These are phyloP conservation scores for Tribolium freemani DNA, from an alignment of 2,888 invertebrate species.

Conservation along the genomic window DNA sequence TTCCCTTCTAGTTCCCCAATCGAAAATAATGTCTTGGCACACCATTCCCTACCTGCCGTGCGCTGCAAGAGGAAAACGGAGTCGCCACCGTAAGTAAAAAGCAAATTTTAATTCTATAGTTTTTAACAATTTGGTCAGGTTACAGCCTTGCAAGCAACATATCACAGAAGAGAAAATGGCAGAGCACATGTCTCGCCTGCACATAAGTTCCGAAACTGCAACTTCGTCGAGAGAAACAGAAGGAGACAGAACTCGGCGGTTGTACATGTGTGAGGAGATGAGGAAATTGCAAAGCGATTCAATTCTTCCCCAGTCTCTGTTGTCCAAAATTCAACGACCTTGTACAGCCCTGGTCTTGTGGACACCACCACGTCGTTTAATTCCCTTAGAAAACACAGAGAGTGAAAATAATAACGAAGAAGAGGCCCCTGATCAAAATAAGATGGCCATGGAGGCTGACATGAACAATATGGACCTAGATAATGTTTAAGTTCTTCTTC, in stretches of 20 bases:
- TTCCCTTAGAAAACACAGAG: constrained; percentile 60
- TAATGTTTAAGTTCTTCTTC: constrained; percentile 33
- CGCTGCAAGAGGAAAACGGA: constrained; percentile 64
- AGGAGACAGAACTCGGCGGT: constrained; percentile 62
- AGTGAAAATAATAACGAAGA: constrained; percentile 67
- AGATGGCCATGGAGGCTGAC: constrained; percentile 50
- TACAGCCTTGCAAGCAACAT: constrained; percentile 75
- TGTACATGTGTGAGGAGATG: constrained; percentile 79
- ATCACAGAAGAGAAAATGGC: constrained; percentile 90
- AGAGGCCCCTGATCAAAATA: constrained; percentile 65
- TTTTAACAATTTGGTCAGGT: constrained; percentile 49
- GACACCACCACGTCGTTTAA: constrained; percentile 75
- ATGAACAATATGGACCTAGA: constrained; percentile 57
- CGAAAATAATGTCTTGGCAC: constrained; percentile 42
- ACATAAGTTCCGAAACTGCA: constrained; percentile 72
- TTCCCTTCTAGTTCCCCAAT: constrained; percentile 40
- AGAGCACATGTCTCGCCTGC: constrained; percentile 81
- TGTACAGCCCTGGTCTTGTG: constrained; percentile 86
- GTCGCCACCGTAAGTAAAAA: constrained; percentile 62
- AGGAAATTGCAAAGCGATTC: constrained; percentile 77
- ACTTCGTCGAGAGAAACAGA: constrained; percentile 57
- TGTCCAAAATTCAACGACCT: constrained; percentile 77
- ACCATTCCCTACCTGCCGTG: constrained; percentile 40
- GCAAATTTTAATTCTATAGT: neutral
- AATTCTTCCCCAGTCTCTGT: constrained; percentile 76